Conservation (phyloP, 2,797 vertebrate genomes). For the Halcyon leucocephala region DNA sequence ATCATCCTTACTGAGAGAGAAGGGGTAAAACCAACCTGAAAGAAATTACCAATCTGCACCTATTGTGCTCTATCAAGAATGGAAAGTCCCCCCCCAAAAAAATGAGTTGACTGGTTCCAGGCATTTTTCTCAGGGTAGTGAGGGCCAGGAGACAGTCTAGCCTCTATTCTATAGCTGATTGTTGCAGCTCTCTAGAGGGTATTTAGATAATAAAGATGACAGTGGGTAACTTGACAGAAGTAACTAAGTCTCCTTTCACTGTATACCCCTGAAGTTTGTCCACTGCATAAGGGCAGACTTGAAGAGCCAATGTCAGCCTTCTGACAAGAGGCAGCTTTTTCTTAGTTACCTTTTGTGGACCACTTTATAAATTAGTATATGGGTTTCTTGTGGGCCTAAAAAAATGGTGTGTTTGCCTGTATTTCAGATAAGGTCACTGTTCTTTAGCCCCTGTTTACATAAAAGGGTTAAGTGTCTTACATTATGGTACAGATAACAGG, state of each 20-base stretch:
- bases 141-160: background rate
- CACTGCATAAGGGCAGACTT: background rate
- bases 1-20: background rate
- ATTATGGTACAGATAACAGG: background rate
- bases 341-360: background rate
- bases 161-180: background rate
- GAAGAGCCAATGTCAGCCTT: background rate
- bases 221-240: background rate
- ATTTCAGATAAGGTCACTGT: background rate
- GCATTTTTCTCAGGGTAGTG: background rate
- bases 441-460: background rate
- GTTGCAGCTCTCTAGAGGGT: background rate
- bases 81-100: background rate
- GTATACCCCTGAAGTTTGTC: background rate
- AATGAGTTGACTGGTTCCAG: background rate
- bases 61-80: background rate
- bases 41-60: background rate
- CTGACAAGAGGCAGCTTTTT: background rate
- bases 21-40: background rate
- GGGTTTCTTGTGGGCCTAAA: background rate
- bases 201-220: background rate
- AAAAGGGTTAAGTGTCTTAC: background rate
- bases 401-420: background rate
- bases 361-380: background rate
- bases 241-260: background rate